Base-by-base conservation (phyloP, 2,888 invertebrate species). In the Drosophila kambysellisi region DNA sequence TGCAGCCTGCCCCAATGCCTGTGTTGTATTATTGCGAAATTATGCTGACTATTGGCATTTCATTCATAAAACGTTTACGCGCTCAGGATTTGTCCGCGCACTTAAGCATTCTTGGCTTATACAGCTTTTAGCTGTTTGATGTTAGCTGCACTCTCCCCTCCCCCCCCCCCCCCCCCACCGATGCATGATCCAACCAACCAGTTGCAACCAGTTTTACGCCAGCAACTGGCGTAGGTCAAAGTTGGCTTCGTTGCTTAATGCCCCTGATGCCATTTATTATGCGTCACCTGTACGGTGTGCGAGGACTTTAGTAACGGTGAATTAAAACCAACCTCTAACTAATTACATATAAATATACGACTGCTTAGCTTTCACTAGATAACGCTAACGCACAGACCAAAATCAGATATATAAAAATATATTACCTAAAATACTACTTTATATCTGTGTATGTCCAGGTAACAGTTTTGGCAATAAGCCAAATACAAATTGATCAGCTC, bases 41-140 rank as follows among this genome's bases (percentile, higher is more conserved):
- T 60, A 46, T 72, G 50, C 53, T 50, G 46, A 50, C 56, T 41
- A 70, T 70, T 81, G 64, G 54, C 52, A 52, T 71, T 67, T 46
- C 76, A 83, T 80, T 83, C 81, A 80, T 72, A 71, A 82, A 71
- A 76, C 41, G 46, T 69, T 66, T 61, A 61, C 79, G 82, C 56
- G 60, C 32, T 46, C 32, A 4, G 33, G 32, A 58, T 70, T 70
- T 58, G 43, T 43, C 17, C 11, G 39, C 12, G 12, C 61, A 63
- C 9, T 29, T 25, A 35, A 68, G 9, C 39, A 50, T 12, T 32
- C 32, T 43, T 17, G 0, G 37, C n/a, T 33, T n/a, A 6, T 11
- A 29, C 9, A 15, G n/a, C 15, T 12, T 1, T 5, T 9, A 17
- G 39, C 17, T 39, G 5, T 35, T 0, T 39, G 11, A 30, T n/a